Percentiles rank a stretch among this genome's conserved stretches.
Conservation (phyloP, 2,113 vertebrate genomes). For the Myodes glareolus region DNA sequence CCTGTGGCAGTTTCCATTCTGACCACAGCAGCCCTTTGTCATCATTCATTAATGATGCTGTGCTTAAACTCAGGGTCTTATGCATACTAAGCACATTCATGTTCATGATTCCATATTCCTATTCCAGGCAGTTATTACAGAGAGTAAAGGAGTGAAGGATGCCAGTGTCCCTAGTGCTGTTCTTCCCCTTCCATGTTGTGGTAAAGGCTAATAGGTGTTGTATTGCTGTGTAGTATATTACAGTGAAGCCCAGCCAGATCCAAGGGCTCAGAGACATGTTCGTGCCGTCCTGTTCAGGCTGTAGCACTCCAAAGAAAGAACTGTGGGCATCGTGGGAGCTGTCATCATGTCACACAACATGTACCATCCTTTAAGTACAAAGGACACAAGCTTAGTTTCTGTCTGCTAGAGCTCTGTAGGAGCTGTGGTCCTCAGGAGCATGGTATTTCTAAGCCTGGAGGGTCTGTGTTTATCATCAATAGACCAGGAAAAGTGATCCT, state of each 20-base stretch:
- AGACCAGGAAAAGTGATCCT: slow-evolving; percentile 16
- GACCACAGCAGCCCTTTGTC: background rate
- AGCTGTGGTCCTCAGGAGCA: background rate
- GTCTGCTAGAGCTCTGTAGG: background rate
- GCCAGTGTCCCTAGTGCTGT: background rate
- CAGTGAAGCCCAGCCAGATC: slow-evolving; percentile 90
- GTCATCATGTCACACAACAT: slow-evolving; percentile 99
- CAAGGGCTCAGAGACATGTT: slow-evolving; percentile 94
- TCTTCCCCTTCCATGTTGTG: background rate
- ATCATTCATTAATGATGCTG: background rate
- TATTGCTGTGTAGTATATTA: slow-evolving; percentile 89
- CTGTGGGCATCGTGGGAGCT: slow-evolving; percentile 95
- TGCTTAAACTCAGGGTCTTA: background rate
- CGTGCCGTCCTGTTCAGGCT: slow-evolving; percentile 91
- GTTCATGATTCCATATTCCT: background rate
- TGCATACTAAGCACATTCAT: background rate
- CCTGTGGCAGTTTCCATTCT: background rate
- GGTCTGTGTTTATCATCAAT: background rate
- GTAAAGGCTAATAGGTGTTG: rapidly evolving
- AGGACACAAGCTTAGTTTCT: background rate
- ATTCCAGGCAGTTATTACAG: background rate
- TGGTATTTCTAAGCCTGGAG: background rate
- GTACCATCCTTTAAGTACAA: slow-evolving; percentile 82
- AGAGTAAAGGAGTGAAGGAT: background rate
- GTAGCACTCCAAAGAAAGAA: slow-evolving; percentile 89